Conservation (phyloP, 2,888 invertebrate genomes). For the Caenorhabditis sp. region DNA sequence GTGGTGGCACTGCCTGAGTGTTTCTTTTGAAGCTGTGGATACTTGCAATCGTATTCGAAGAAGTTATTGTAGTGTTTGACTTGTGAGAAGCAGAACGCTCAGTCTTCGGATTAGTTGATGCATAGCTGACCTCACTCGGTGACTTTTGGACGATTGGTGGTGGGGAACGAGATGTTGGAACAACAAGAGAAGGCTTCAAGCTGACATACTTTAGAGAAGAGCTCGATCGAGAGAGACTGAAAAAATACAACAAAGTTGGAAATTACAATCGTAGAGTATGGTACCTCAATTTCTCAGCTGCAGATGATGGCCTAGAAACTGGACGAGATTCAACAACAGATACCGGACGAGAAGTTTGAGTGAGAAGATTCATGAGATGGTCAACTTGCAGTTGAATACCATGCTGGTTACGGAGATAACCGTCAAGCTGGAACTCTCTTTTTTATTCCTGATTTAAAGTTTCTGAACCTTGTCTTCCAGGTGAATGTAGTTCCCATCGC, state of each 20-base stretch:
- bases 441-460: background rate
- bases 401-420: constrained; percentile 44
- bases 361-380: constrained; percentile 49
- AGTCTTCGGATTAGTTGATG: constrained; percentile 20
- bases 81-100: constrained; percentile 43
- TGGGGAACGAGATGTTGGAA: constrained; percentile 47
- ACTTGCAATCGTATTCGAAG: constrained; percentile 34
- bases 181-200: constrained; percentile 39
- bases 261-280: background rate
- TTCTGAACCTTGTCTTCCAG: constrained; percentile 55
- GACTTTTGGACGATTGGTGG: constrained; percentile 44
- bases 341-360: constrained; percentile 30
- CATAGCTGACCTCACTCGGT: constrained; percentile 41
- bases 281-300: constrained; percentile 13
- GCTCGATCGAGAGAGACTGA: constrained; percentile 42
- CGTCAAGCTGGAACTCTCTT: constrained; percentile 44
- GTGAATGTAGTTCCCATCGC: constrained; percentile 56
- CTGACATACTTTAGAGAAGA: constrained; percentile 35
- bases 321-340: too few species aligned
- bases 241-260: background rate
- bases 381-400: constrained; percentile 50
- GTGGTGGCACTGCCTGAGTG: background rate
- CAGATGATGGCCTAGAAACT: constrained; percentile 24
- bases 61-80: constrained; percentile 31
- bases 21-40: constrained; percentile 26